Conservation (phyloP, 2,888 invertebrate genomes). For the Limulus polyphemus region DNA sequence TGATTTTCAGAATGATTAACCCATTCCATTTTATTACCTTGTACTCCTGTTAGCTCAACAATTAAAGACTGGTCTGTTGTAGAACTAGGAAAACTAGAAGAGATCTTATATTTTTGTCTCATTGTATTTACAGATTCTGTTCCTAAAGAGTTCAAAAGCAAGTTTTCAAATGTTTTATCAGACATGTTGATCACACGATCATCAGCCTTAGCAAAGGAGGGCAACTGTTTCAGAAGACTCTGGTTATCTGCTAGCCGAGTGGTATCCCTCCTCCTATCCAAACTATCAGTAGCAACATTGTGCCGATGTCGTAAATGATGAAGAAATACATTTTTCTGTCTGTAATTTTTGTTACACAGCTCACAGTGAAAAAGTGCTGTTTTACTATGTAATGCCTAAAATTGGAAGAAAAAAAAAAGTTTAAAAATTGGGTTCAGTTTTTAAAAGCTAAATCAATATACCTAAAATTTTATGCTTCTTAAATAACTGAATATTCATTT, state of each 20-base stretch:
- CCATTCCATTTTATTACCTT: no score
- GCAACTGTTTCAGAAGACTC: conserved; percentile 9
- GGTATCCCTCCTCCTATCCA: conserved; percentile 15
- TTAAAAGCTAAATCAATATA: background rate
- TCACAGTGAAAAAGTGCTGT: conserved; percentile 16
- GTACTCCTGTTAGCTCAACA: no score
- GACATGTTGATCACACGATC: conserved; percentile 7
- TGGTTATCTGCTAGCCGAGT: conserved; percentile 6
- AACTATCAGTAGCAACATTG: conserved; percentile 15
- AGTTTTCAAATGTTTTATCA: conserved; percentile 10
- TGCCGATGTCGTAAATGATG: conserved; percentile 16
- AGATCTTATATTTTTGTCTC: no score
- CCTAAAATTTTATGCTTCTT: no score
- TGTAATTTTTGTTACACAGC: conserved; percentile 15
- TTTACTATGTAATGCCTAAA: conserved; percentile 17
- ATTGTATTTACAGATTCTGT: no score
- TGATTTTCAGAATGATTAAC: no score
- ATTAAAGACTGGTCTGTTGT: no score
- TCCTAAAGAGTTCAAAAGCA: conserved; percentile 9
- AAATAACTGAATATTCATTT: no score
- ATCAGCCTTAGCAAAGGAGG: conserved; percentile 9
- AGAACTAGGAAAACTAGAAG: no score
- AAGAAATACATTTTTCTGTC: conserved; percentile 19
- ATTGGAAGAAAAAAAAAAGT: background rate
- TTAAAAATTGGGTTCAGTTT: conserved; percentile 1